Evolutionary conservation across 1,140 invertebrate species (phyloP).

Genomic region (Frieseomelitta varia): DNA sequence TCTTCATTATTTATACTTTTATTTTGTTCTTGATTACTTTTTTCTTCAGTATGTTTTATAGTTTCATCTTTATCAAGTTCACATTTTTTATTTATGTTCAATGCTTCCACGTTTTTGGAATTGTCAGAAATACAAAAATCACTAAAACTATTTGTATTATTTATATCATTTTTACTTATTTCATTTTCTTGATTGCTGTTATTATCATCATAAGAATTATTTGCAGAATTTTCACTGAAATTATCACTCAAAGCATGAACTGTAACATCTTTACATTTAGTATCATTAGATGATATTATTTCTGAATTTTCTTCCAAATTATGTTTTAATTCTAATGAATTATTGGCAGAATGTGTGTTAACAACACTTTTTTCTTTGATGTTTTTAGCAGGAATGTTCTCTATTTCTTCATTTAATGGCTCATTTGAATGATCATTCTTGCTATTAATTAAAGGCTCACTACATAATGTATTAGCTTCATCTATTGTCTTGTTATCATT

Average conservation of each 20-base stretch:
- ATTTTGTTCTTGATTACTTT: conserved; percentile 5
- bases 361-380: not conserved
- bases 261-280: conserved; percentile 17
- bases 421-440: not conserved
- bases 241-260: conserved; percentile 7
- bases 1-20: conserved; percentile 12
- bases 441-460: not conserved
- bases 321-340: not conserved
- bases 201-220: not conserved
- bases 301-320: not conserved
- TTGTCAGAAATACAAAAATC: not conserved
- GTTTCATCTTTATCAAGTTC: not conserved
- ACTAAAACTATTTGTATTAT: not conserved
- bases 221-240: conserved; percentile 11
- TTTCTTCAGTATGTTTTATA: not conserved
- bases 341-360: not conserved
- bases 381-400: not conserved
- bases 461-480: not conserved
- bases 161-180: not conserved
- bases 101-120: not conserved
- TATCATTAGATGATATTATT: conserved; percentile 8
- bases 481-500: not conserved
- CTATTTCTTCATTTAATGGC: not conserved
- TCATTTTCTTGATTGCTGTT: not conserved
- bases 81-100: not conserved